Evolutionary conservation across 1,140 invertebrate species (phyloP).

Genomic region (Cydia strobilella): DNA sequence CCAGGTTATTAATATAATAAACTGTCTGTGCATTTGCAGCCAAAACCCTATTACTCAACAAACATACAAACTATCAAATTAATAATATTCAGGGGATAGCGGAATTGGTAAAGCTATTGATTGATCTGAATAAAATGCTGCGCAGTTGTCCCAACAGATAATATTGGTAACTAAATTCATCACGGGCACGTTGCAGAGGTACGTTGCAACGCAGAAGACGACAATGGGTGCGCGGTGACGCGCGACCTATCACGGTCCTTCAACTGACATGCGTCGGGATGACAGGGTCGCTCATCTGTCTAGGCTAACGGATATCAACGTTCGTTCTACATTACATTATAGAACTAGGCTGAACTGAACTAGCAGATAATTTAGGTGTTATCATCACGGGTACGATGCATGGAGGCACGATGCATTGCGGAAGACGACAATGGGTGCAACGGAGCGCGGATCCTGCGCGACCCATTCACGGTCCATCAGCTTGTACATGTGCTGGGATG

Average conservation of each 20-base stretch:
- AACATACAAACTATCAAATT: background rate
- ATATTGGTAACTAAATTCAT: background rate
- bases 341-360: background rate
- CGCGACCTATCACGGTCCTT: constrained; percentile 64
- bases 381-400: constrained; percentile 17
- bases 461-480: constrained; percentile 69
- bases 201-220: constrained; percentile 58
- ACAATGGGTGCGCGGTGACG: constrained; percentile 64
- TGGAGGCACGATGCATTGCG: constrained; percentile 45
- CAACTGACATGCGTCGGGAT: constrained; percentile 45
- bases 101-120: background rate
- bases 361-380: background rate
- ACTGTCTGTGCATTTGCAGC: background rate
- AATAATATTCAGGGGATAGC: background rate
- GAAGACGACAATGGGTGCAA: constrained; percentile 69
- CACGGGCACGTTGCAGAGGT: constrained; percentile 2
- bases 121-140: background rate
- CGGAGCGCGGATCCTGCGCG: constrained; percentile 63
- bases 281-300: constrained; percentile 1
- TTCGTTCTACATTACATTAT: background rate
- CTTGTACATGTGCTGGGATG: constrained; percentile 41
- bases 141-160: background rate
- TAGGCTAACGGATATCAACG: background rate
- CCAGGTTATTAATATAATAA: background rate
- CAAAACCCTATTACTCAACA: no score